Percentiles rank a stretch among this genome's conserved stretches.
Evolutionary conservation across 1,140 invertebrate genomes (phyloP).

Genomic region (Pseudomyrmex sp.): DNA sequence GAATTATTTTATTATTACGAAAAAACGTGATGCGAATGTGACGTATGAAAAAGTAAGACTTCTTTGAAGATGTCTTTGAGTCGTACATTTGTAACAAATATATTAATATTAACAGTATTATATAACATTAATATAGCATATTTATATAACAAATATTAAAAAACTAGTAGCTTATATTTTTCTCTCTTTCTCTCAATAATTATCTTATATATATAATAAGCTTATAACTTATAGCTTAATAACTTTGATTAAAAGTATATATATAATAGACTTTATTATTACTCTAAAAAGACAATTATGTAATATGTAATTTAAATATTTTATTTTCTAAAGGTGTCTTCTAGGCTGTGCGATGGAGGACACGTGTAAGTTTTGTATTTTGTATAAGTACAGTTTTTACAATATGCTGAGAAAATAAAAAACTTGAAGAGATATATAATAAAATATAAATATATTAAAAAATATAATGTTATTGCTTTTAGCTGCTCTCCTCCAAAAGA

Average conservation of each 20-base stretch:
- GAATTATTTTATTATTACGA: neutral
- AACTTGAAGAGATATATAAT: neutral
- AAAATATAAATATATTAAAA: conserved; percentile 2
- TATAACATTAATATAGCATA: no score
- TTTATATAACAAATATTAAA: no score
- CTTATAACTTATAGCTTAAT: no score
- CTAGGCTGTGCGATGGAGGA: conserved; percentile 81
- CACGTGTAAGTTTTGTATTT: conserved; percentile 79
- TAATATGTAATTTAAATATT: conserved; percentile 30
- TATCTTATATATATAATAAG: no score
- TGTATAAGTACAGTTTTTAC: neutral
- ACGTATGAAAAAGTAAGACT: no score
- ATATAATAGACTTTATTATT: no score
- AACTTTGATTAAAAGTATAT: no score
- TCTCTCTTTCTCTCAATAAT: no score
- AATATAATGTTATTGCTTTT: conserved; percentile 55
- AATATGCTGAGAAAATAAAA: neutral
- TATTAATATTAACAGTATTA: no score
- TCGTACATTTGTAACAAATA: no score
- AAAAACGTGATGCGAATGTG: neutral
- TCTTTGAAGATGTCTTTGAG: no score
- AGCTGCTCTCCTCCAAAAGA: conserved; percentile 89
- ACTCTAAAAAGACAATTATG: neutral
- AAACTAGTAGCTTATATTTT: neutral
- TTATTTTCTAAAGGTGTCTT: conserved; percentile 78